Conservation (phyloP, 2,888 invertebrate species). For the Bibio marci region DNA sequence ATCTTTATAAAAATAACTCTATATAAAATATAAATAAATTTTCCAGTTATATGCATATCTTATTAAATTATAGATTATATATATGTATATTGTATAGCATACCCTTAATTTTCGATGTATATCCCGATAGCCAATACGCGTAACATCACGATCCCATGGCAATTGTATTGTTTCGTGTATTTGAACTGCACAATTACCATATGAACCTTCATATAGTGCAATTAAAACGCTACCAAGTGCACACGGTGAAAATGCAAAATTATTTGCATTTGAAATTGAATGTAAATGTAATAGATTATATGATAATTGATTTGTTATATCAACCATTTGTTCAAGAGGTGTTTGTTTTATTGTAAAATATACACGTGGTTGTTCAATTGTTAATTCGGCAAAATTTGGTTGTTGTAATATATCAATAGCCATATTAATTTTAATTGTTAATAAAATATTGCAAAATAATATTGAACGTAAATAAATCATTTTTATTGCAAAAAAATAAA, state of each 20-base stretch:
- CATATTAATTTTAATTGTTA: too few species aligned
- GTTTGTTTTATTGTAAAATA: constrained; percentile 15
- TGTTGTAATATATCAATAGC: too few species aligned
- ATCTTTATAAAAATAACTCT: constrained; percentile 70
- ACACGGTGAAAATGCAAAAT: constrained; percentile 72
- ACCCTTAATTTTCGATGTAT: constrained; percentile 69
- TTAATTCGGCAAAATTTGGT: too few species aligned
- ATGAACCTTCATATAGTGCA: constrained; percentile 61
- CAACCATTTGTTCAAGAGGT: constrained; percentile 60
- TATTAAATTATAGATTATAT: not conserved
- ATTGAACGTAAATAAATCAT: too few species aligned
- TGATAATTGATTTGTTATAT: constrained; percentile 58
- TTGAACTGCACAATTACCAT: constrained; percentile 54
- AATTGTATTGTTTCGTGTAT: constrained; percentile 50
- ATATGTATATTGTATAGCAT: constrained; percentile 10
- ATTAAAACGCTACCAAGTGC: constrained; percentile 64
- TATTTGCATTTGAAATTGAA: constrained; percentile 54
- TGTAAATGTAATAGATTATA: constrained; percentile 51
- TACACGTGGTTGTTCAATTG: too few species aligned
- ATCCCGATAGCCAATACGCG: constrained; percentile 64
- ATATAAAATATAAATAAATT: constrained; percentile 14
- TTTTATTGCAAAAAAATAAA: too few species aligned
- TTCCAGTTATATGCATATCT: not conserved
- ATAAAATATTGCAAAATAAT: too few species aligned
- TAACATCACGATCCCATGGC: constrained; percentile 53